Conservation (phyloP, 2,888 invertebrate species). For the Cancer borealis region DNA sequence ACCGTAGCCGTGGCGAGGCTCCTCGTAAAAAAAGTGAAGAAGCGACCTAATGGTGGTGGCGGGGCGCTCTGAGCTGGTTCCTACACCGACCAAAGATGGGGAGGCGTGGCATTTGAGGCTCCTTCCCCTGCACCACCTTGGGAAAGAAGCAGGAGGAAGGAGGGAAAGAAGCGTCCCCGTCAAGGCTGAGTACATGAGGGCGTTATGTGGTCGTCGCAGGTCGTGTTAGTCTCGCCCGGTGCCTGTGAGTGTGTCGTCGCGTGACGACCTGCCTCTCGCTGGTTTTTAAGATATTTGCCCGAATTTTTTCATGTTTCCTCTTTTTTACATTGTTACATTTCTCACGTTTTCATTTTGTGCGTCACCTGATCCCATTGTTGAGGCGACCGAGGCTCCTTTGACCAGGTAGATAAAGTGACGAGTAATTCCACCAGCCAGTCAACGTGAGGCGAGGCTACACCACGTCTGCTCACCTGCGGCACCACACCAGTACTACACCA, state of each 20-base stretch:
- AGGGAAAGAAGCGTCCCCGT: neutral
- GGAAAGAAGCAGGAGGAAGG: neutral
- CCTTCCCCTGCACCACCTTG: neutral
- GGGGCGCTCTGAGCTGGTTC: conserved; percentile 33
- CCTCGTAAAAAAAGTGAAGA: conserved; percentile 60
- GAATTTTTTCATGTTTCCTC: neutral
- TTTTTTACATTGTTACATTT: conserved; percentile 9
- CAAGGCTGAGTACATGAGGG: neutral
- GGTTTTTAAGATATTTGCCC: neutral
- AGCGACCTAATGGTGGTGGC: neutral
- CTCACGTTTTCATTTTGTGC: neutral
- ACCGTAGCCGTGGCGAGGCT: neutral
- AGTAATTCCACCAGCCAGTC: too few relatives aligned
- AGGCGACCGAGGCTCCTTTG: neutral
- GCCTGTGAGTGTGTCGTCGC: conserved; percentile 18
- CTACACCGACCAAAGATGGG: neutral
- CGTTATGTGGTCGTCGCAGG: neutral
- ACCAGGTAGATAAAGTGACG: neutral
- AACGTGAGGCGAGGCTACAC: neutral
- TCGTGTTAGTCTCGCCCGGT: neutral
- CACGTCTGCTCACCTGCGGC: neutral
- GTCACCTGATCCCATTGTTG: neutral
- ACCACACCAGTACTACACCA: neutral
- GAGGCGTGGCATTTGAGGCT: neutral
- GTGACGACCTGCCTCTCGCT: neutral